Evolutionary conservation across 2,113 vertebrate species (phyloP).

Genomic region (Zootoca vivipara): DNA sequence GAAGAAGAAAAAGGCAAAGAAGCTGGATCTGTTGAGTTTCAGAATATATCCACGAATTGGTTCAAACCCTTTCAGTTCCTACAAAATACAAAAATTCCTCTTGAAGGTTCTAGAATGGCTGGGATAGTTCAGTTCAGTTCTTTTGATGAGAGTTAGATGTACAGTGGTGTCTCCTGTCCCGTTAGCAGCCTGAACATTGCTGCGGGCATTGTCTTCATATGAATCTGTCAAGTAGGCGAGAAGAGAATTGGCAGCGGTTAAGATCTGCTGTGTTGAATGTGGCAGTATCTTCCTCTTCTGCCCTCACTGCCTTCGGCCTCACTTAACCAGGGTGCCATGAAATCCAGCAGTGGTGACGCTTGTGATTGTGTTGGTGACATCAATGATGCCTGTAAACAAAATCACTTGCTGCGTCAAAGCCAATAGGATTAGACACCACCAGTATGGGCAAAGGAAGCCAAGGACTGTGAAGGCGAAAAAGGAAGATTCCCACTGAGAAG

Average conservation of each 20-base stretch:
- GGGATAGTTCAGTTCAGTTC: slow-evolving; percentile 32
- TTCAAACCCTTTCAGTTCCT: slow-evolving; percentile 55
- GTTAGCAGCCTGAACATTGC: slow-evolving; percentile 99
- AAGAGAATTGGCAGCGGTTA: slow-evolving; percentile 3
- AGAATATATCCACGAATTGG: slow-evolving; percentile 46
- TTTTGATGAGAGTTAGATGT: slow-evolving; percentile 82
- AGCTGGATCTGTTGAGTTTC: slow-evolving; percentile 56
- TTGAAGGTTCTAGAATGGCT: slow-evolving; percentile 34
- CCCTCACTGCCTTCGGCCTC: too few species aligned
- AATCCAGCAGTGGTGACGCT: too few species aligned
- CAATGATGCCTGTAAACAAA: too few species aligned
- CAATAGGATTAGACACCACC: too few species aligned
- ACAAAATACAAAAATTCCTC: slow-evolving; percentile 66
- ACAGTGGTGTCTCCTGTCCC: slow-evolving; percentile 96
- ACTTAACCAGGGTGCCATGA: too few species aligned
- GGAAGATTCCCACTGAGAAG: too few species aligned
- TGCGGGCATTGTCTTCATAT: slow-evolving; percentile 99
- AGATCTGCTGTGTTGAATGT: background rate
- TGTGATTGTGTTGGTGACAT: too few species aligned
- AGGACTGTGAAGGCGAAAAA: too few species aligned
- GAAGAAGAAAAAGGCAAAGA: slow-evolving; percentile 58
- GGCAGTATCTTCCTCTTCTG: too few species aligned
- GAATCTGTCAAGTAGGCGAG: slow-evolving; percentile 81
- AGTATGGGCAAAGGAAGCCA: too few species aligned
- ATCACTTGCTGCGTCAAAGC: too few species aligned